These are phyloP conservation scores for Hydrocynus forskahlii DNA, from an alignment of 2,797 vertebrate genomes.

Conservation along the genomic window DNA sequence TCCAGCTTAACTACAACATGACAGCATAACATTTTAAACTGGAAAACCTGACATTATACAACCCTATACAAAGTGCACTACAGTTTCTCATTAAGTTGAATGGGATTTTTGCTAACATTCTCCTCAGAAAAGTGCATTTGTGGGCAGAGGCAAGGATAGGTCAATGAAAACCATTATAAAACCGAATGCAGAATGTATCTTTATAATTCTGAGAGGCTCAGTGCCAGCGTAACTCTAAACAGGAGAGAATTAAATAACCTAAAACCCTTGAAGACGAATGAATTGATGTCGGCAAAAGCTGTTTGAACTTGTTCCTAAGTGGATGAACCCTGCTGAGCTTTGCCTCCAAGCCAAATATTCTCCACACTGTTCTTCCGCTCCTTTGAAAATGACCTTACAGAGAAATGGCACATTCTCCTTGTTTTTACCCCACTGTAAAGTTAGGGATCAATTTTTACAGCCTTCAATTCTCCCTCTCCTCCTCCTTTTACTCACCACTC, in stretches of 20 bases:
- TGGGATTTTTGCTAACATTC: too few species aligned
- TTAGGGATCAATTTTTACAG: slow-evolving; percentile 46
- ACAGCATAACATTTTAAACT: too few species aligned
- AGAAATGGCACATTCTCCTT: slow-evolving; percentile 47
- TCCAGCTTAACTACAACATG: too few species aligned
- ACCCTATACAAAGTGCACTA: too few species aligned
- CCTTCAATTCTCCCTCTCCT: slow-evolving; percentile 59
- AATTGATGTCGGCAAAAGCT: neutral
- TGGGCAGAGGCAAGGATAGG: too few species aligned
- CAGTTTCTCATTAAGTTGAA: too few species aligned
- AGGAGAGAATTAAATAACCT: neutral
- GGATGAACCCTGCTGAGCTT: slow-evolving; percentile 28
- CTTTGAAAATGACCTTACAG: slow-evolving; percentile 40
- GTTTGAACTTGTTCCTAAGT: slow-evolving; percentile 6
- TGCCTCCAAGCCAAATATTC: neutral
- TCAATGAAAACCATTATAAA: neutral
- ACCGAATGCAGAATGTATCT: neutral
- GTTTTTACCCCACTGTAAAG: slow-evolving; percentile 38
- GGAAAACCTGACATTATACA: too few species aligned
- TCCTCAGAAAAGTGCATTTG: too few species aligned
- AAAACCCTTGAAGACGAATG: slow-evolving; percentile 1
- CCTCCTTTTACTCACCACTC: slow-evolving; percentile 52
- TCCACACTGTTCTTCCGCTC: neutral
- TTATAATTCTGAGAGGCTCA: neutral
- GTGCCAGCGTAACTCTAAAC: neutral